Percentiles rank a stretch among this genome's conserved stretches.
Evolutionary conservation across 2,113 vertebrate genomes (phyloP).

Genomic region (Syngnathus scovelli): DNA sequence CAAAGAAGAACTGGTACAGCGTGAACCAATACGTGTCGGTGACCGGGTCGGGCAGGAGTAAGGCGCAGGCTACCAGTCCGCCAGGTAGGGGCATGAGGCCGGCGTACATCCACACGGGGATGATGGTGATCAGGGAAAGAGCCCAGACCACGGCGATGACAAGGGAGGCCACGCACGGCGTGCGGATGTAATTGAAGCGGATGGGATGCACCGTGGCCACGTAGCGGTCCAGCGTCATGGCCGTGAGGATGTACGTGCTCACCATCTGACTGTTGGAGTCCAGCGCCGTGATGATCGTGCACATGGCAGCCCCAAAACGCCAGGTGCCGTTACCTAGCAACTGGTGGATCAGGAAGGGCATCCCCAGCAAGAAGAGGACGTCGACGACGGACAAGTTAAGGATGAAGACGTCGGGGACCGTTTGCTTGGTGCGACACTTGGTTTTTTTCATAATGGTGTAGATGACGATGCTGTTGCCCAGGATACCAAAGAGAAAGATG

Average conservation of each 20-base stretch:
- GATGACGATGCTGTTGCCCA: slow-evolving; percentile 79
- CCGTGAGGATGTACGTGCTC: slow-evolving; percentile 82
- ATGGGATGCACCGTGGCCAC: slow-evolving; percentile 81
- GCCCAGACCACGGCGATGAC: slow-evolving; percentile 76
- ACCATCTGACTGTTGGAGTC: slow-evolving; percentile 84
- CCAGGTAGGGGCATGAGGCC: slow-evolving; percentile 79
- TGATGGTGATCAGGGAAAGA: slow-evolving; percentile 77
- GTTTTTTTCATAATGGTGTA: slow-evolving; percentile 81
- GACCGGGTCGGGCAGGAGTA: slow-evolving; percentile 77
- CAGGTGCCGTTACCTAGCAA: slow-evolving; percentile 79
- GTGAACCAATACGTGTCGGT: slow-evolving; percentile 81
- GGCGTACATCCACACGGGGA: slow-evolving; percentile 80
- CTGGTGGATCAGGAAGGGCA: slow-evolving; percentile 86
- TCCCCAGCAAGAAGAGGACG: slow-evolving; percentile 79
- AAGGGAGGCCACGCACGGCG: slow-evolving; percentile 64
- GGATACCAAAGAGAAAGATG: slow-evolving; percentile 79
- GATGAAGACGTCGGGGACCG: slow-evolving; percentile 82
- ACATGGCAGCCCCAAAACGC: slow-evolving; percentile 78
- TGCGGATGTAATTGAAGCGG: slow-evolving; percentile 75
- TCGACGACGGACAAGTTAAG: slow-evolving; percentile 80
- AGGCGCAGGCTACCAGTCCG: slow-evolving; percentile 74
- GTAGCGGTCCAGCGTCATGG: slow-evolving; percentile 81
- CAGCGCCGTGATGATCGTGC: slow-evolving; percentile 78
- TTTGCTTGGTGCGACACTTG: slow-evolving; percentile 74
- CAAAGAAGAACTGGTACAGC: slow-evolving; percentile 81